Evolutionary conservation across 2,888 invertebrate species (phyloP).

Genomic region (Clitarchus hookeri): DNA sequence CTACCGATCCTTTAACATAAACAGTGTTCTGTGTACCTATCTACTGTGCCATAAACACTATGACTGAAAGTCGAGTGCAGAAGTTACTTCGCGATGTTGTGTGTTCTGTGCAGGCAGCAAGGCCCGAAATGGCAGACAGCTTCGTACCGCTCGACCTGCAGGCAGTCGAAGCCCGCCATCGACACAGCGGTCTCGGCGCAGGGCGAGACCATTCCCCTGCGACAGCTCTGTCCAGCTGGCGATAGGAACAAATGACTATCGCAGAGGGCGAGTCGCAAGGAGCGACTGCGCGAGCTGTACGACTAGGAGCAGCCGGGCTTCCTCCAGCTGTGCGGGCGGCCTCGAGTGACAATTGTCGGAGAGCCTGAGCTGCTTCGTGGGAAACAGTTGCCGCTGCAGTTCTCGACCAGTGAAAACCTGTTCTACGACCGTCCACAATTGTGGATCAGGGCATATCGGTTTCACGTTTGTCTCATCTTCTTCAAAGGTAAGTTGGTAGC

Average conservation of each 20-base stretch:
- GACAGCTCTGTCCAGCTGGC: conserved; percentile 15
- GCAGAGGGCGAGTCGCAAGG: conserved; percentile 28
- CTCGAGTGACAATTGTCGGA: background rate
- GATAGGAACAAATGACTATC: conserved; percentile 32
- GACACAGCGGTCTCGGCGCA: conserved; percentile 41
- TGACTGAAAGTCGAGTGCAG: background rate
- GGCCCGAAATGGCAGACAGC: conserved; percentile 10
- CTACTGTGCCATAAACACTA: background rate
- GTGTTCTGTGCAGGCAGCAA: conserved; percentile 20
- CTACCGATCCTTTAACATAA: no score
- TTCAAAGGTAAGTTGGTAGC: no score
- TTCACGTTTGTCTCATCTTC: no score
- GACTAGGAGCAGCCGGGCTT: conserved; percentile 20
- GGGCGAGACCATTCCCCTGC: conserved; percentile 41
- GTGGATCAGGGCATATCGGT: no score
- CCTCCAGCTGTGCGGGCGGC: background rate
- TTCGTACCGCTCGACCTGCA: background rate
- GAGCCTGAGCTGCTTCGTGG: background rate
- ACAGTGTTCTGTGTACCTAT: background rate
- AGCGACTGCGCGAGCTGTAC: conserved; percentile 31
- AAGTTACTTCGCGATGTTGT: background rate
- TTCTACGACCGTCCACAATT: no score
- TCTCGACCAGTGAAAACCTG: no score
- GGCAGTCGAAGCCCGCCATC: conserved; percentile 36
- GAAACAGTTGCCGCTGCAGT: background rate